Evolutionary conservation across 2,888 invertebrate genomes (phyloP).

Genomic region (Mythimna albipuncta): DNA sequence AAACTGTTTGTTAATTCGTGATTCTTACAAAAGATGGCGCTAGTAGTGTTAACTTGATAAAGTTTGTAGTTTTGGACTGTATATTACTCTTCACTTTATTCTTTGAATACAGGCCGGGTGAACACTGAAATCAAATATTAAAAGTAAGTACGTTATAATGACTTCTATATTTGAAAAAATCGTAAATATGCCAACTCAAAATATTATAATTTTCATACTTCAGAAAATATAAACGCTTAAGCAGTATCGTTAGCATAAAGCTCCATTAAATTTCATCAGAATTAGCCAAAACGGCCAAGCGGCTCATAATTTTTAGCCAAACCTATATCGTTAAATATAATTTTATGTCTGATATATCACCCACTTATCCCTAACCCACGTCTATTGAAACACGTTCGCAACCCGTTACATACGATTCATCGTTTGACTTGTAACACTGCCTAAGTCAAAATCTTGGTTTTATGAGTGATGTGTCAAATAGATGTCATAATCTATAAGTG

Average conservation of each 20-base stretch:
- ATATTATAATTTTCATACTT: background rate
- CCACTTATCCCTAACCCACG: constrained; percentile 42
- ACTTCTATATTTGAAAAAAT: background rate
- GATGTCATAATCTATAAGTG: too few species aligned
- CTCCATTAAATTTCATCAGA: constrained; percentile 4
- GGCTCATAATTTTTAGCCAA: constrained; percentile 16
- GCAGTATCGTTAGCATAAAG: constrained; percentile 1
- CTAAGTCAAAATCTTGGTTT: constrained; percentile 1
- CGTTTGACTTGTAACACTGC: constrained; percentile 4
- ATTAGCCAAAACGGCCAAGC: constrained; percentile 3
- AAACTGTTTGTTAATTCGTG: background rate
- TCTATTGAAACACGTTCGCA: constrained; percentile 47
- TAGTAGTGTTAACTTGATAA: constrained; percentile 9
- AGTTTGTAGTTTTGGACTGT: background rate
- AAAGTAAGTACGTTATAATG: background rate
- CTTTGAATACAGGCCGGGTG: too few species aligned
- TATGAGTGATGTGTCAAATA: background rate
- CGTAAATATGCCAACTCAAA: background rate
- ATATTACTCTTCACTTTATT: background rate
- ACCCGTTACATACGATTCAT: constrained; percentile 39
- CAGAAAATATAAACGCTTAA: background rate
- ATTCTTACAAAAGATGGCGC: constrained; percentile 41
- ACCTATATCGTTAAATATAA: constrained; percentile 29
- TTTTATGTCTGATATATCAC: constrained; percentile 40
- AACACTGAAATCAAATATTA: too few species aligned